Base-by-base conservation (phyloP, 1,140 invertebrate species). In the Oreohelix idahoensis region DNA sequence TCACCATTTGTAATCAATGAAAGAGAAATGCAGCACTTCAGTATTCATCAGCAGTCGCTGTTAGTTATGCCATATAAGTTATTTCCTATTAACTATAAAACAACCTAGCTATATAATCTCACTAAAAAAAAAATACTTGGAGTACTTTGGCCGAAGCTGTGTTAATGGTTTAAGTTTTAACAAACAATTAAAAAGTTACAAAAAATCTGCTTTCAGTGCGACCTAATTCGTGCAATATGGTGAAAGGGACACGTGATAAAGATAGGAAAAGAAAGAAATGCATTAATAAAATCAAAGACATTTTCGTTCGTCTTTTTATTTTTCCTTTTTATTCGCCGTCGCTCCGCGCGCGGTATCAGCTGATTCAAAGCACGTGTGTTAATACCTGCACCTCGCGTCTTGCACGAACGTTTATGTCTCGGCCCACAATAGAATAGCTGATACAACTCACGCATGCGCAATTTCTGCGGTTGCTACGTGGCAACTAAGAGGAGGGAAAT, bases 401-500 rank as follows among this genome's bases (percentile, higher is more conserved):
- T 58, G 75, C 75, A 78, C 42, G n/a, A 78, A 58, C 32, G 49
- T 78, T 78, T 32, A 78, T 78, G 75, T 32, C 45, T n/a, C 75
- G 75, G 32, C 45, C 49, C 75, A 78, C 75, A 78, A 78, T 58
- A 35, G 75, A 53, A 53, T 15, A 58, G 75, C 75, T 35, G 49
- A 78, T 69, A 79, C 53, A 66, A 79, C 4, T 32, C 78, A 79
- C 78, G 78, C 78, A 79, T 79, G 78, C 78, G 78, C 78, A 35
- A 5, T 35, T 69, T 51, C 58, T 69, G 78, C 63, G 20, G 78
- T 79, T 79, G 78, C 78, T 79, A 79, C 78, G 63, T 79, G 63
- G 78, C 78, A 79, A 79, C 78, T 58, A 35, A 42, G 32, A 66
- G 78, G 78, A 79, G 78, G 78, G 78, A 79, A 79, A 79, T 79